These are phyloP conservation scores for Liodrosophila aerea DNA, from an alignment of 2,888 invertebrate genomes.

Conservation along the genomic window DNA sequence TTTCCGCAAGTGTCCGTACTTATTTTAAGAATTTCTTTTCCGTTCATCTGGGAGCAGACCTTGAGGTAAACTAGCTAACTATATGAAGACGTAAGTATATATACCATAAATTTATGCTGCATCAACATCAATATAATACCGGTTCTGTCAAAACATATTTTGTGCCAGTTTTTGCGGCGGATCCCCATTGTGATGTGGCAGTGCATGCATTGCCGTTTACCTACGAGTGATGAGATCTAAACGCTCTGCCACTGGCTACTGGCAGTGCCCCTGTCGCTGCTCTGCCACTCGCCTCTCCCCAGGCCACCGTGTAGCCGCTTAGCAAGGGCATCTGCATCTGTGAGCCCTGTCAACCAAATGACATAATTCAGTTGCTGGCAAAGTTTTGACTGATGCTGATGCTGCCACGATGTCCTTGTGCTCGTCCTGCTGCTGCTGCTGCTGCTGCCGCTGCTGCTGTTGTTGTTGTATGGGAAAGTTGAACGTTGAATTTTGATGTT, in stretches of 20 bases:
- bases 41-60: no score
- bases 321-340: conserved; percentile 40
- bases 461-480: conserved; percentile 54
- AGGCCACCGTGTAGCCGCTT: neutral
- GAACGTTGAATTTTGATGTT: conserved; percentile 73
- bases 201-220: conserved; percentile 43
- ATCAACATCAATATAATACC: no score
- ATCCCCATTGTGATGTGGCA: conserved; percentile 15
- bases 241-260: no score
- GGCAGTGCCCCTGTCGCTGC: no score
- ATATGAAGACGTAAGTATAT: no score
- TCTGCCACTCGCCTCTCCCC: conserved; percentile 8
- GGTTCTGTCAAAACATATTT: no score
- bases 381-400: conserved; percentile 76
- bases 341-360: conserved; percentile 66
- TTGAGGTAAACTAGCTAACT: no score
- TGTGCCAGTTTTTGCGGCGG: no score
- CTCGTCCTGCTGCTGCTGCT: conserved; percentile 13
- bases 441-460: conserved; percentile 19
- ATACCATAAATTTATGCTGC: no score
- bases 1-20: no score
- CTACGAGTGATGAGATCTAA: no score
- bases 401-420: conserved; percentile 45
- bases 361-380: conserved; percentile 78
- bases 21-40: no score